Evolutionary conservation across 1,140 invertebrate species (phyloP).

Genomic region (Sycophaga agraensis): DNA sequence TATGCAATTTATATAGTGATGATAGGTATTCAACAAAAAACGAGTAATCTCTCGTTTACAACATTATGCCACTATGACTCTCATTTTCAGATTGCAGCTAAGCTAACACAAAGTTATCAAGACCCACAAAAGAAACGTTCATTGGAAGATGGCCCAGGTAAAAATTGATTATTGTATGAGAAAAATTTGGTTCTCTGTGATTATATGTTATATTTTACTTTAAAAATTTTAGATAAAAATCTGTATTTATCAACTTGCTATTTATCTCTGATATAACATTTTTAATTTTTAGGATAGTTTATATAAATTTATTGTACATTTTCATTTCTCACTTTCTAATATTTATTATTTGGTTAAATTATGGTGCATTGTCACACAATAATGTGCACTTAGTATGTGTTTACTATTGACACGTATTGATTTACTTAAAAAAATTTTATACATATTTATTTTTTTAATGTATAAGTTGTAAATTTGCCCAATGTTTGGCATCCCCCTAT

Average conservation of each 20-base stretch:
- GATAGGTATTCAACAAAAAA: conserved; percentile 6
- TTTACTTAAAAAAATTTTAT: conserved; percentile 5
- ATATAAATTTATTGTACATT: conserved; percentile 16
- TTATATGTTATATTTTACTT: background rate
- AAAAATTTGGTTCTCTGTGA: conserved; percentile 12
- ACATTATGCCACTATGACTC: conserved; percentile 31
- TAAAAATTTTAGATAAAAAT: conserved; percentile 1
- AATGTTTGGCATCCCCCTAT: conserved; percentile 33
- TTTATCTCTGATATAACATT: conserved; percentile 8
- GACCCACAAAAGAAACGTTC: conserved; percentile 66
- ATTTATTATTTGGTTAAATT: conserved; percentile 3
- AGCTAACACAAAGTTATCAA: conserved; percentile 62
- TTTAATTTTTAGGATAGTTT: conserved; percentile 22
- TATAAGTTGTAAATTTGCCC: conserved; percentile 13
- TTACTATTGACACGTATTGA: background rate
- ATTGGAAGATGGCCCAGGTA: conserved; percentile 72
- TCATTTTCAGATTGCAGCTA: conserved; percentile 77
- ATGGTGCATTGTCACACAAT: background rate
- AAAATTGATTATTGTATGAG: conserved; percentile 32
- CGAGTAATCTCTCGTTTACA: conserved; percentile 23
- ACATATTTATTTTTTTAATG: conserved; percentile 12
- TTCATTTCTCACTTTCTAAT: conserved; percentile 14
- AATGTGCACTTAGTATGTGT: conserved; percentile 1
- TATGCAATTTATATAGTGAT: background rate
- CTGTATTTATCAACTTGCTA: background rate